Evolutionary conservation across 2,888 invertebrate species (phyloP), one percentile per base, ranked within the genome.

Genomic region (Tethea ocularis): DNA sequence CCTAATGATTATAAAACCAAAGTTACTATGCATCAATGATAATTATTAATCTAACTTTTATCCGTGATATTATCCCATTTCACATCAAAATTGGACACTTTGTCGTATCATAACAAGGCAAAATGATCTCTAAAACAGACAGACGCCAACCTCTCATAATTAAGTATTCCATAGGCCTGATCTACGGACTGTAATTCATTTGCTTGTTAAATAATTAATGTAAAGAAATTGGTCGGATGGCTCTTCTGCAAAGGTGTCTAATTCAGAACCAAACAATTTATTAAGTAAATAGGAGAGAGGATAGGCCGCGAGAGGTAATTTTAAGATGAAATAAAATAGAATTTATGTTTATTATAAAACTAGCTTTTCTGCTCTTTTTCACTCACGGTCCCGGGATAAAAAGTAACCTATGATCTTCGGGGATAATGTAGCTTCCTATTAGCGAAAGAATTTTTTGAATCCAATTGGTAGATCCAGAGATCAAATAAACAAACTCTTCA

Each of bases 201-300:
- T 62, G 56, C 38, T 23, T 51, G 57, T 26, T 53, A 52, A 56
- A 59, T 62, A 62, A 62, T 62, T 59, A 62, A 62, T 62, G 56
- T 33, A 51, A 62, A 59, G 59, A 55, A 57, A 59, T 59, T 57
- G 61, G 54, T 53, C 20, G 29, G 53, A 29, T 53, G 53, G 33
- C 33, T 29, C 17, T 17, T 8, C 23, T 33, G 13, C 13, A 13
- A 29, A 53, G 53, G 53, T 53, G 53, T 53, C 53, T 53, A 33
- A 53, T 53, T 53, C 33, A 4, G 29, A 29, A 29, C 33, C 53
- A 53, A 53, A 53, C 33, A 53, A 53, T 53, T 53, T 33, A 33
- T 53, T 53, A 53, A 53, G 53, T 53, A 53, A 53, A 53, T 53
- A 53, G n/a, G n/a, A n/a, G n/a, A n/a, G n/a, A n/a, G n/a, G n/a